phyloP scores from a whole-genome alignment of 2,888 invertebrate species.

The Nomada goodeniana region DNA sequence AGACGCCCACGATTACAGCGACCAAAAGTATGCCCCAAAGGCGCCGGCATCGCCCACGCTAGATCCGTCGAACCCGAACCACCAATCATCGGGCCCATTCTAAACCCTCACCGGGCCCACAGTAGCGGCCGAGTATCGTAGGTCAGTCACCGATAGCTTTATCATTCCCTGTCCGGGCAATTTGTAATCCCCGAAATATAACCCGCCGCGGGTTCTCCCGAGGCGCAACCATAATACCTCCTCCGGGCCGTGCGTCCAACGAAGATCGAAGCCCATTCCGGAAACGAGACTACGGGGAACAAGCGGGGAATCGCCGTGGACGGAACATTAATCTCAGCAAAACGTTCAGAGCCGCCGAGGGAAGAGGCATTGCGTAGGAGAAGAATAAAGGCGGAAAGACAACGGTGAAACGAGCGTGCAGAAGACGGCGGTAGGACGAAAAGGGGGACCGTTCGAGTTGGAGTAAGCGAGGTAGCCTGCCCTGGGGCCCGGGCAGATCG shows the following conservation, averaged over 20 bases:
- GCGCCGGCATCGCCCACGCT: background rate
- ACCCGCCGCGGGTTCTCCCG: background rate
- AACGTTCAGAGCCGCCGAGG: conserved; percentile 30
- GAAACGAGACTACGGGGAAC: conserved; percentile 41
- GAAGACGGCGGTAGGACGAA: conserved; percentile 39
- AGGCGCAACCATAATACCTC: background rate
- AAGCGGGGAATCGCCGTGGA: conserved; percentile 28
- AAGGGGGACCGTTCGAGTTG: conserved; percentile 65
- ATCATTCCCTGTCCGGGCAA: conserved; percentile 13
- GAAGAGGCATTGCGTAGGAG: conserved; percentile 7
- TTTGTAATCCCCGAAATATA: conserved; percentile 28
- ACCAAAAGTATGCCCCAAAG: no score
- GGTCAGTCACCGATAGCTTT: conserved; percentile 16
- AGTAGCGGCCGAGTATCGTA: background rate
- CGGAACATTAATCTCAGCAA: conserved; percentile 57
- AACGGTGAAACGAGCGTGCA: background rate
- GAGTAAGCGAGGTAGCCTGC: conserved; percentile 79
- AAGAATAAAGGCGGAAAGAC: conserved; percentile 12
- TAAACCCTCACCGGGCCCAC: background rate
- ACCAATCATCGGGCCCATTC: background rate
- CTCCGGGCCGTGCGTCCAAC: no score
- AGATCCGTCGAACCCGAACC: background rate
- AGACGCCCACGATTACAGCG: no score
- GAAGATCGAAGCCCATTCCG: conserved; percentile 23
- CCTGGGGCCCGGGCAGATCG: conserved; percentile 67